Percentiles rank a stretch among this genome's conserved stretches.
Evolutionary conservation across 2,888 invertebrate genomes (phyloP).

Genomic region (Agonopterix subpropinquella): DNA sequence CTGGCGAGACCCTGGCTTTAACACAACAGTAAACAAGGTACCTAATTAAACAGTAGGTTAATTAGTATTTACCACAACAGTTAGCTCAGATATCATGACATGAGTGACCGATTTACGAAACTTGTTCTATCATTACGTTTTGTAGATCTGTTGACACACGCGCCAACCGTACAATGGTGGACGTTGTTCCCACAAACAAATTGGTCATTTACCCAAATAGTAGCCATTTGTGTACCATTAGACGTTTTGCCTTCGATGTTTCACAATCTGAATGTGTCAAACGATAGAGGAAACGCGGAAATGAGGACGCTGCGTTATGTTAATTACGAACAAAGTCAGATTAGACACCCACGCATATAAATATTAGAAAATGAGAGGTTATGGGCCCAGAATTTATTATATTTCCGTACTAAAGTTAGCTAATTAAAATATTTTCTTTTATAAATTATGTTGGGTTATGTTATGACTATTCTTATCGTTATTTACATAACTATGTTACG

Average conservation of each 20-base stretch:
- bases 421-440: no score
- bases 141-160: neutral
- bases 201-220: constrained; percentile 6
- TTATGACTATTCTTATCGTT: no score
- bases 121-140: neutral
- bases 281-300: neutral
- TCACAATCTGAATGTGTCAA: neutral
- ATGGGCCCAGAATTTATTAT: neutral
- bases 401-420: no score
- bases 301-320: no score
- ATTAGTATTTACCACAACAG: no score
- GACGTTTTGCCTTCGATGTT: neutral
- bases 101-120: constrained; percentile 4
- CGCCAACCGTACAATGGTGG: neutral
- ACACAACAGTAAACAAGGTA: no score
- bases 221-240: constrained; percentile 1
- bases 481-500: no score
- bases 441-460: no score
- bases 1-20: no score
- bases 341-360: neutral
- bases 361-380: neutral
- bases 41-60: no score
- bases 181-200: constrained; percentile 8
- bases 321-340: no score
- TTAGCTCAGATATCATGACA: no score